phyloP scores from a whole-genome alignment of 2,888 invertebrate species.

The Tholera decimalis region DNA sequence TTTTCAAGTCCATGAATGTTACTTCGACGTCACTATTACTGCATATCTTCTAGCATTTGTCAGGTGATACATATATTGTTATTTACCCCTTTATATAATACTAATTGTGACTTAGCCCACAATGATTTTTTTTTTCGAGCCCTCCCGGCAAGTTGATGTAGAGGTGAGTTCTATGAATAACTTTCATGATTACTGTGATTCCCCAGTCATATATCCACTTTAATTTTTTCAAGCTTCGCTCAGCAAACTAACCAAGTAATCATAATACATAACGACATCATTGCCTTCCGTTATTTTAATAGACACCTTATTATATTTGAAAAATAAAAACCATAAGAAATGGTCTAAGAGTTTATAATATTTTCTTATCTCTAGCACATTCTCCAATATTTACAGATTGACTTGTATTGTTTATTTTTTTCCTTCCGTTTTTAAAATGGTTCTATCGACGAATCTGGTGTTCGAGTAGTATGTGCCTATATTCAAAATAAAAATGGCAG shows the following conservation, averaged over 20 bases:
- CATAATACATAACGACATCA: constrained; percentile 21
- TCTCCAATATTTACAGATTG: constrained; percentile 32
- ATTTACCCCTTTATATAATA: constrained; percentile 69
- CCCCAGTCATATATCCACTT: constrained; percentile 66
- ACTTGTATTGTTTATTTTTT: too few species aligned
- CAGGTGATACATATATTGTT: constrained; percentile 91
- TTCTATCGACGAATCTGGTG: constrained; percentile 68
- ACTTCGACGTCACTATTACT: constrained; percentile 78
- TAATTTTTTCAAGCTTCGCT: constrained; percentile 68
- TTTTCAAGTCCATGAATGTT: constrained; percentile 84
- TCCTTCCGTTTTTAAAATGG: too few species aligned
- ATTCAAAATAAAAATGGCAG: constrained; percentile 45
- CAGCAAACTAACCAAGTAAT: constrained; percentile 67
- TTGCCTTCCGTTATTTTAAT: constrained; percentile 18
- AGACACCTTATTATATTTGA: background rate
- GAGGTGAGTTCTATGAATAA: constrained; percentile 88
- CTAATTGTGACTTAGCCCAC: constrained; percentile 50
- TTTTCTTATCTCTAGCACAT: constrained; percentile 23
- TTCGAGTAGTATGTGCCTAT: constrained; percentile 48
- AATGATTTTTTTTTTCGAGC: constrained; percentile 67
- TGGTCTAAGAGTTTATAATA: constrained; percentile 26
- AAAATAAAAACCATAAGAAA: constrained; percentile 44
- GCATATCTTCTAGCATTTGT: constrained; percentile 92
- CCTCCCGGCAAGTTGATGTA: constrained; percentile 73
- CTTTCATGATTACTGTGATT: constrained; percentile 53